Conservation (phyloP, 2,113 vertebrate genomes). For the Sinocyclocheilus grahami region DNA sequence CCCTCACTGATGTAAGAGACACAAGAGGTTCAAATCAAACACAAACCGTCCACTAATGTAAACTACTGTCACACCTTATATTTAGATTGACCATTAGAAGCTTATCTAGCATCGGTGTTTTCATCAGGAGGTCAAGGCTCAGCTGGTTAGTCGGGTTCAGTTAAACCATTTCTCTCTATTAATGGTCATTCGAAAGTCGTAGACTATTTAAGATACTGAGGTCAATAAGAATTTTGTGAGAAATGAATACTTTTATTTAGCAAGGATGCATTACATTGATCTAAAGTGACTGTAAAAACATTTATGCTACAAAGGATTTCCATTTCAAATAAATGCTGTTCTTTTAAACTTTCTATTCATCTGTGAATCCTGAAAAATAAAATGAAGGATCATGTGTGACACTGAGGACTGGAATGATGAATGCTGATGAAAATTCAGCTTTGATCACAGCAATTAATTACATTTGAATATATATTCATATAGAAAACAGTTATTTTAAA, state of each 20-base stretch:
- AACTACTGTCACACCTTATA: not conserved
- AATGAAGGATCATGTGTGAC: not conserved
- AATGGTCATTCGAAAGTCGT: too few relatives aligned
- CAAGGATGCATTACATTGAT: not conserved
- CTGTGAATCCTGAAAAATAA: not conserved
- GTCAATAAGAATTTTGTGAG: too few relatives aligned
- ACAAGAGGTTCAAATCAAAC: too few relatives aligned
- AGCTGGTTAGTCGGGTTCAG: not conserved
- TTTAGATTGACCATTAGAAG: not conserved
- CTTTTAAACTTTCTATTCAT: too few relatives aligned
- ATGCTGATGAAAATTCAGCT: not conserved
- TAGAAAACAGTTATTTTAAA: not conserved
- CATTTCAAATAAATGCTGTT: too few relatives aligned
- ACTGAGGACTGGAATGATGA: too few relatives aligned
- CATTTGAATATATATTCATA: not conserved
- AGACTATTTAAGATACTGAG: not conserved
- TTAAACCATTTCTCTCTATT: too few relatives aligned
- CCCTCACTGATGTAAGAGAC: too few relatives aligned
- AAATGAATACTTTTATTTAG: not conserved
- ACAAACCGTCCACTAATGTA: not conserved
- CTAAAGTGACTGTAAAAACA: too few relatives aligned
- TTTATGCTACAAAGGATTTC: too few relatives aligned
- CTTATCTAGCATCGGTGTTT: not conserved
- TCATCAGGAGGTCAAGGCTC: not conserved
- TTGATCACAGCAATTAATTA: not conserved